Base-by-base conservation (phyloP, 2,113 vertebrate genomes). In the Colinus virginianus region DNA sequence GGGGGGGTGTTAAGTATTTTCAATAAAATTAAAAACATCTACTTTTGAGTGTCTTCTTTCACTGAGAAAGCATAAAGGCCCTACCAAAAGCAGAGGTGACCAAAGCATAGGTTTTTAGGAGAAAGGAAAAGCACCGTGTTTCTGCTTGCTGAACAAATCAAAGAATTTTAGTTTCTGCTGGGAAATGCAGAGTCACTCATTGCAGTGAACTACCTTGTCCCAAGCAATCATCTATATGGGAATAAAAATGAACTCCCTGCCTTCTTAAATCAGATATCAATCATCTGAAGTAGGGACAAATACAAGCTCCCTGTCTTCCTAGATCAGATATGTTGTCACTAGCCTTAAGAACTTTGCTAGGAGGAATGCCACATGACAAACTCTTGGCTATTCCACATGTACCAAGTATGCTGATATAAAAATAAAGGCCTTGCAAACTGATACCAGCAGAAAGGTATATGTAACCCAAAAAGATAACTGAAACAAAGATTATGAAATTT, bases 181-280 rank as follows among this genome's bases (percentile, higher is more conserved):
- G 11, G 40, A 90, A 81, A 90, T 0, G 0, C 20, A 53, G 70
- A 72, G n/a, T 63, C 71, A 79, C 28, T 83, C 45, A 62, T 42
- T 82, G 48, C 17, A 2, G 66, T 46, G 71, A 87, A 45, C 75
- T 79, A 74, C 46, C 67, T 70, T 87, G 84, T 85, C 71, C 68
- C 59, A 91, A 46, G 59, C 55, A 80, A 95, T 85, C 82, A 93
- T 46, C 67, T 72, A 61, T 30, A 84, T 0, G 67, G 43, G 61
- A 70, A 71, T 9, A 89, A 92, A 95, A 92, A 84, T 8, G 1
- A 95, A 89, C 62, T 91, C 30, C 56, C 45, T 95, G 91, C 49
- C 81, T 72, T 85, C 87, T 90, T 83, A 53, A 85, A 91, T 90
- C 93, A 87, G 68, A 1, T 79, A 91, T 83, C 59, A 83, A 94